phyloP scores from a whole-genome alignment of 2,113 vertebrate genomes.

The Passer domesticus region DNA sequence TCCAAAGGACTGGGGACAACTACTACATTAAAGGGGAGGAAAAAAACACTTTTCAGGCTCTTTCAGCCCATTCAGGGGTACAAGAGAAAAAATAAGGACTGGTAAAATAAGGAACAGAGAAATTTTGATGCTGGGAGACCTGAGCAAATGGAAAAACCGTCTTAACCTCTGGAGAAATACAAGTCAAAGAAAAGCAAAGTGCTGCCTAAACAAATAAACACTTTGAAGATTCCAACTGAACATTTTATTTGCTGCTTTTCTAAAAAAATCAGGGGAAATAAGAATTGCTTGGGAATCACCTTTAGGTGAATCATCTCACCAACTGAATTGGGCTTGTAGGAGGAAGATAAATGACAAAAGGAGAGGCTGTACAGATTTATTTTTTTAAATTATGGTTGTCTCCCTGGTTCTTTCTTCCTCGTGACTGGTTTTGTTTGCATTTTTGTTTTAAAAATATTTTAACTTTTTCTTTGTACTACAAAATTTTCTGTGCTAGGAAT shows the following conservation, averaged over 20 bases:
- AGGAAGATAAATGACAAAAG: neutral
- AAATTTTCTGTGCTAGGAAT: neutral
- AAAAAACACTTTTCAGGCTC: neutral
- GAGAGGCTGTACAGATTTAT: neutral
- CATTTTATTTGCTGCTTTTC: neutral
- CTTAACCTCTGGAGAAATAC: neutral
- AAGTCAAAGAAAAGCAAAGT: neutral
- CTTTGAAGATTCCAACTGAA: neutral
- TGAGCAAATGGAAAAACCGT: neutral
- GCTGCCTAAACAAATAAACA: neutral
- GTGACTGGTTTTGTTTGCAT: neutral
- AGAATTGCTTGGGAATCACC: neutral
- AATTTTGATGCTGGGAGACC: neutral
- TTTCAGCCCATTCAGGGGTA: neutral
- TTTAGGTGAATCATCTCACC: neutral
- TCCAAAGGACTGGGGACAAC: neutral
- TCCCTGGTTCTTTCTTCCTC: neutral
- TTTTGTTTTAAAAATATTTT: neutral
- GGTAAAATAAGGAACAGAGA: neutral
- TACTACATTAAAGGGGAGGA: neutral
- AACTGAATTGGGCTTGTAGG: rapidly evolving
- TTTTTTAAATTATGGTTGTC: neutral
- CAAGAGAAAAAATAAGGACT: neutral
- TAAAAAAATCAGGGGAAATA: neutral
- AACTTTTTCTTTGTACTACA: neutral